Evolutionary conservation across 1,140 invertebrate genomes (phyloP), one percentile per base, ranked within the genome.

Genomic region (Hyposmocoma kahamanoa): DNA sequence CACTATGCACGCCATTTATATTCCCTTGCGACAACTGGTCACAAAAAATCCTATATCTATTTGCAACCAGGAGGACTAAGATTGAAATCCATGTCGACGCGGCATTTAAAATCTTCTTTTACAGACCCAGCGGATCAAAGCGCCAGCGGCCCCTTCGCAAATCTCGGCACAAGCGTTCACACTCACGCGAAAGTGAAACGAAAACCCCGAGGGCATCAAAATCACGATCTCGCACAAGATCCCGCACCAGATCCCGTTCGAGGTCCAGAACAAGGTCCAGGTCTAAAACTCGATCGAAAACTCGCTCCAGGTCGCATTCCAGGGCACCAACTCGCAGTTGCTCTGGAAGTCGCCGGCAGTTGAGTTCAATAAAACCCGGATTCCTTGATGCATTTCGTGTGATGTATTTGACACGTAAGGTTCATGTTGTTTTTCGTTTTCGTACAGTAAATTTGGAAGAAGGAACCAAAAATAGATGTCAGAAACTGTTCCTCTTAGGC

Each of bases 321-420:
- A 32, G 44, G 26, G 51, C 57, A 10, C 21, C 19, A 8, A 18
- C 51, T 3, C 57, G 42, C 4, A 62, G 54, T 26, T 52, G 48
- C 17, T 56, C 53, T 6, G 56, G 32, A 8, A 61, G 48, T 36
- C 52, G 59, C 3, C 56, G 32, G 41, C 53, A 67, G 11, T 22
- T 67, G 5, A 69, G 50, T 10, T 49, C 62, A 3, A 72, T 60
- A 28, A 56, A 74, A 9, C 72, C 72, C 0, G 55, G 64, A 0
- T 66, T 82, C 48, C 53, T 76, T 39, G 78, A 82, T 28, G 69
- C 75, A 0, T 82, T 82, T 39, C 49, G 74, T 56, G 67, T 82
- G 42, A 50, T 82, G 20, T 80, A 78, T 62, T 61, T 79, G 22
- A 74, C 60, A 39, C 66, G 78, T 82, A 43, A 64, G 71, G n/a